phyloP scores from a whole-genome alignment of 2,113 vertebrate genomes.

The Prunella himalayana region DNA sequence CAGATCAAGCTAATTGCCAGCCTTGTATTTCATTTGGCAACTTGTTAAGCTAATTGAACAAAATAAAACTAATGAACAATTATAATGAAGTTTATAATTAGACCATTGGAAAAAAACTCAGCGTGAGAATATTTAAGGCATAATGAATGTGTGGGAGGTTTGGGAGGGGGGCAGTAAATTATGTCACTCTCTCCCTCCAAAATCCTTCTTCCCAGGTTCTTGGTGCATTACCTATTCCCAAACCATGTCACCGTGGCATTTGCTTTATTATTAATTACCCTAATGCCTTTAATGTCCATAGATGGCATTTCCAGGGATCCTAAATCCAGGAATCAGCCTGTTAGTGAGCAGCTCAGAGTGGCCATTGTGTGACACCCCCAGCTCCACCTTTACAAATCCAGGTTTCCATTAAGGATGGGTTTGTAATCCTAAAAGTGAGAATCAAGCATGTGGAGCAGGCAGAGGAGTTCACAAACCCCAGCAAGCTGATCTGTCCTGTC shows the following conservation, averaged over 20 bases:
- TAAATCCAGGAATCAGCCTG: not conserved
- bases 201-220: not conserved
- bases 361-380: rapidly evolving
- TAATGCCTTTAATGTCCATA: not conserved
- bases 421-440: not conserved
- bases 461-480: not conserved
- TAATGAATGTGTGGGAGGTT: not conserved
- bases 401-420: rapidly evolving
- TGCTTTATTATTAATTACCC: not conserved
- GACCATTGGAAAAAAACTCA: constrained; percentile 62
- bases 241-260: not conserved
- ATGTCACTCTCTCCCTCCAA: not conserved
- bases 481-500: not conserved
- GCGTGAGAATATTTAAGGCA: constrained; percentile 65
- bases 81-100: constrained; percentile 79
- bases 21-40: constrained; percentile 73
- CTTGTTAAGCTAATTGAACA: constrained; percentile 75
- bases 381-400: not conserved
- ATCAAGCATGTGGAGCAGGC: not conserved
- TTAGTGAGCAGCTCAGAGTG: not conserved
- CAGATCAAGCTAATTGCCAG: constrained; percentile 68
- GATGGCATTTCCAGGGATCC: not conserved
- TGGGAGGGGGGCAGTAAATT: not conserved
- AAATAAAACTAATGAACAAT: constrained; percentile 78
- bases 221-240: not conserved